These are phyloP conservation scores for Xenopus laevis DNA, from an alignment of 2,113 vertebrate genomes.

Conservation along the genomic window DNA sequence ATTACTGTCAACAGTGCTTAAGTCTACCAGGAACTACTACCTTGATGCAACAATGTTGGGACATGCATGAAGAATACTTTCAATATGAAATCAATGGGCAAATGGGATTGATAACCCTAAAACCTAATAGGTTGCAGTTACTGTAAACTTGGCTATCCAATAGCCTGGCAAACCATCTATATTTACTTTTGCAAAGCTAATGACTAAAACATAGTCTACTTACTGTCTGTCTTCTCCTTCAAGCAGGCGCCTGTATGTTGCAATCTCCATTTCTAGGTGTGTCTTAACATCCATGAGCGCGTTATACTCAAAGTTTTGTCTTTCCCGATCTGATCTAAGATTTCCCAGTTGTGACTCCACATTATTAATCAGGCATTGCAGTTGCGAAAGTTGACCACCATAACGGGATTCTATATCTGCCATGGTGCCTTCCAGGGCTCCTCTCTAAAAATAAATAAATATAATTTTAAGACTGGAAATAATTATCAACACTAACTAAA, in stretches of 20 bases:
- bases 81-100: no score
- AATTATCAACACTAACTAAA: no score
- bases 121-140: no score
- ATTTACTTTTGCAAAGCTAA: no score
- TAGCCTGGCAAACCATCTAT: no score
- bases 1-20: no score
- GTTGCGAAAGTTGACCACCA: constrained; percentile 51
- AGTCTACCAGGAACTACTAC: no score
- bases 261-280: constrained; percentile 45
- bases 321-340: constrained; percentile 56
- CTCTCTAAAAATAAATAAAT: constrained; percentile 58
- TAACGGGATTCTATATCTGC: constrained; percentile 62
- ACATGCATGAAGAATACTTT: no score
- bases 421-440: constrained; percentile 59
- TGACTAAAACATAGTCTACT: background rate
- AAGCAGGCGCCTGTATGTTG: constrained; percentile 27
- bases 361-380: constrained; percentile 58
- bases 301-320: constrained; percentile 62
- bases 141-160: no score
- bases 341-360: constrained; percentile 58
- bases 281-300: constrained; percentile 51
- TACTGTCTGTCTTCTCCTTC: constrained; percentile 36
- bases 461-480: no score
- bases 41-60: no score
- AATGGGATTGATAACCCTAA: no score